Percentiles rank a stretch among this genome's conserved stretches.
phyloP scores from a whole-genome alignment of 1,140 invertebrate genomes.

The Sitobion miscanthi region DNA sequence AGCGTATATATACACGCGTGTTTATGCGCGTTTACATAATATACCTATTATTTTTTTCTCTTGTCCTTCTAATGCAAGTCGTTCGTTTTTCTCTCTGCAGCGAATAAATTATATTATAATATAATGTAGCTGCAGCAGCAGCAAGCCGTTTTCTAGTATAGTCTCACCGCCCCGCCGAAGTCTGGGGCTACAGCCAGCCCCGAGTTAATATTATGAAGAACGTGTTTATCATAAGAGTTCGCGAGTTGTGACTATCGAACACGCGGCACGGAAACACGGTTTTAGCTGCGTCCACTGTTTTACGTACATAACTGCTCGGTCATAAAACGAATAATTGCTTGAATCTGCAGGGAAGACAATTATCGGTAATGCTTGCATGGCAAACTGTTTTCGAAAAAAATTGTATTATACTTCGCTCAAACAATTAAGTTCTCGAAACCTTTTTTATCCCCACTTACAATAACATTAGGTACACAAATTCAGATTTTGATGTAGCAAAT shows the following conservation, averaged over 20 bases:
- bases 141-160: not conserved
- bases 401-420: not conserved
- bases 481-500: not conserved
- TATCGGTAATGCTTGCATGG: not conserved
- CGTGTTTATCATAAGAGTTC: not conserved
- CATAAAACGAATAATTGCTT: not conserved
- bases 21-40: not conserved
- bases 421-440: not conserved
- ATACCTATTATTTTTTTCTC: not conserved
- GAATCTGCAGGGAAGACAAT: not conserved
- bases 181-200: not conserved
- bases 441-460: not conserved
- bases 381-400: not conserved
- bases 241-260: not conserved
- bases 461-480: not conserved
- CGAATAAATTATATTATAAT: constrained; percentile 1
- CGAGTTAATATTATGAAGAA: not conserved
- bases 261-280: not conserved
- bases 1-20: not conserved
- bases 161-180: not conserved
- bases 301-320: not conserved
- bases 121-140: not conserved
- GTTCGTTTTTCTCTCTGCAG: not conserved
- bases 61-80: not conserved
- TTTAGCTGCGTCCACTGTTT: not conserved